phyloP scores from a whole-genome alignment of 2,113 vertebrate species.

The Puffinus mauretanicus region DNA sequence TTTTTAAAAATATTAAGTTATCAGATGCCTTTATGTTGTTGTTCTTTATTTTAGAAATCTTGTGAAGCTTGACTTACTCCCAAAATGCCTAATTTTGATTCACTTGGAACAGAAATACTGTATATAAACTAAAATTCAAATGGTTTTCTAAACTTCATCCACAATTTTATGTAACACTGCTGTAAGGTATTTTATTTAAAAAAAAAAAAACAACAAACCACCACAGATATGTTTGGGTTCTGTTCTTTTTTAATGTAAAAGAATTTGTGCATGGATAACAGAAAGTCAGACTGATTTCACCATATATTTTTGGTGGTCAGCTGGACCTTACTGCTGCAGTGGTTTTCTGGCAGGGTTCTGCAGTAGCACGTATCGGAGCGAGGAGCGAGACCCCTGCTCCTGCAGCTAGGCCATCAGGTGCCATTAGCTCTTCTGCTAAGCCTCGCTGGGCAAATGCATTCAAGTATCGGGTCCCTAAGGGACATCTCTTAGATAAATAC shows the following conservation, averaged over 20 bases:
- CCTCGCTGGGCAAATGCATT: background rate
- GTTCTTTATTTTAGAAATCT: background rate
- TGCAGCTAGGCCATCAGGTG: background rate
- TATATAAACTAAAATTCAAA: background rate
- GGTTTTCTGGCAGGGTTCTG: background rate
- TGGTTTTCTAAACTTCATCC: background rate
- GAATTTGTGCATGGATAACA: background rate
- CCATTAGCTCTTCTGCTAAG: background rate
- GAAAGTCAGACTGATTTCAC: background rate
- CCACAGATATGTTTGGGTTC: background rate
- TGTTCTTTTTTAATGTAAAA: background rate
- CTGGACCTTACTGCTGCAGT: background rate
- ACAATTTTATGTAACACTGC: background rate
- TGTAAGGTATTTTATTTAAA: background rate
- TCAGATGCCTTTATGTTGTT: background rate
- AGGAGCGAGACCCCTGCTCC: background rate
- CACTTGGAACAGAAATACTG: background rate
- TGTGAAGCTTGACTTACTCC: background rate
- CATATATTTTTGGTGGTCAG: background rate
- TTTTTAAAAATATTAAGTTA: background rate
- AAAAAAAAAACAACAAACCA: background rate
- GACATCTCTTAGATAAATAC: background rate
- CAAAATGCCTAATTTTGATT: background rate
- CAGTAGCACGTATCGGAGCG: accelerated
- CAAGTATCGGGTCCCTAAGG: background rate